Evolutionary conservation across 2,113 vertebrate genomes (phyloP).

Genomic region (Parus major): DNA sequence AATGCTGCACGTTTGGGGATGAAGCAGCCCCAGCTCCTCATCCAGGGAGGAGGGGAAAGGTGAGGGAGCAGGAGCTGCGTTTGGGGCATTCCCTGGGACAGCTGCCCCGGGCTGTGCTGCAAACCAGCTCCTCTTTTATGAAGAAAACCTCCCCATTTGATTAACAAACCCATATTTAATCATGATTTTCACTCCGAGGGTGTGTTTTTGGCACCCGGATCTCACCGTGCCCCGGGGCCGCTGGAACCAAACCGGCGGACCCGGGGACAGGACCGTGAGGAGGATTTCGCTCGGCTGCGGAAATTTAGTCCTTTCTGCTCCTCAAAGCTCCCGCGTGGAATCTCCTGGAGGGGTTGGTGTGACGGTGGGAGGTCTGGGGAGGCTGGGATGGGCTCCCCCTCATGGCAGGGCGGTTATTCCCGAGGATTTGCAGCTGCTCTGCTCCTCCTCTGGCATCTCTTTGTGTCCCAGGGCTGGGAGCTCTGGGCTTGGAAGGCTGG

Average conservation of each 20-base stretch:
- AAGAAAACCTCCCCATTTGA: accelerated
- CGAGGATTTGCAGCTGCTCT: neutral
- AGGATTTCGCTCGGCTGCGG: accelerated
- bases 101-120: too few species aligned
- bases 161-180: neutral
- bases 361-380: neutral
- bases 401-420: accelerated
- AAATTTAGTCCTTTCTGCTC: neutral
- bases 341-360: neutral
- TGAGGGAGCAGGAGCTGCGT: neutral
- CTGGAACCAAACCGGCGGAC: neutral
- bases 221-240: accelerated
- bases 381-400: neutral
- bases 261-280: neutral
- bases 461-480: neutral
- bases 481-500: neutral
- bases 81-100: neutral
- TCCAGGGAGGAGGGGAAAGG: neutral
- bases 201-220: neutral
- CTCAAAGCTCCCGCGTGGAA: accelerated
- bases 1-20: neutral
- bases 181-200: neutral
- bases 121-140: neutral
- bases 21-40: neutral
- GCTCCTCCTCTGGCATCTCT: too few species aligned